Evolutionary conservation across 2,113 vertebrate genomes (phyloP).

Genomic region (Mustelus asterias): DNA sequence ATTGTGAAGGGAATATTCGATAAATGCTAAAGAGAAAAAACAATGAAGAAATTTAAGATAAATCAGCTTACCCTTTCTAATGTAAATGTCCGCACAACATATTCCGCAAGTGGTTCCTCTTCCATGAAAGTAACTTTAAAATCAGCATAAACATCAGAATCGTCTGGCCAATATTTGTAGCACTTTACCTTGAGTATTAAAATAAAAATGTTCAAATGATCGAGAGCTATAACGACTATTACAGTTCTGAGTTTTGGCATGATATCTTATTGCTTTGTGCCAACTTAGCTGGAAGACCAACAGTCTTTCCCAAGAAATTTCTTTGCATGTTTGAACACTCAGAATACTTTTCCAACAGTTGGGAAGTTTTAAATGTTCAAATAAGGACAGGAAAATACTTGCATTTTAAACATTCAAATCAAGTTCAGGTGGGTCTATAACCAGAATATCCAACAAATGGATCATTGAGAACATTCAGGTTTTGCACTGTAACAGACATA

Average conservation of each 20-base stretch:
- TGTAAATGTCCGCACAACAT: constrained; percentile 93
- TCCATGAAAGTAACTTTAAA: constrained; percentile 96
- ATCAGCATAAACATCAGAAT: constrained; percentile 92
- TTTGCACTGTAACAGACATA: neutral
- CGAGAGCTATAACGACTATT: neutral
- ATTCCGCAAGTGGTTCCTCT: constrained; percentile 91
- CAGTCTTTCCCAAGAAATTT: neutral
- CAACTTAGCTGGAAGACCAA: neutral
- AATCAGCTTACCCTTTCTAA: constrained; percentile 77
- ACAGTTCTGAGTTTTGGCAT: neutral
- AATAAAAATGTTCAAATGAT: constrained; percentile 29
- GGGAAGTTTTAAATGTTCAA: neutral
- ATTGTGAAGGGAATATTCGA: neutral
- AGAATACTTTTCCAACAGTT: neutral
- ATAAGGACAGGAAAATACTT: neutral
- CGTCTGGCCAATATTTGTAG: constrained; percentile 98
- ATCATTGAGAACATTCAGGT: neutral
- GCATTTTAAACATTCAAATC: neutral
- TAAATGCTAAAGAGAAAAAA: neutral
- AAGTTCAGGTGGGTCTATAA: neutral
- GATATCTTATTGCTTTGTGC: neutral
- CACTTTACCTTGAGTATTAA: constrained; percentile 79
- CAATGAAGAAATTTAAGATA: neutral
- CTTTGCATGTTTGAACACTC: neutral
- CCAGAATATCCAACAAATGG: neutral